A percentile compares a stretch with the other conserved stretches of the same genome.
phyloP scores from a whole-genome alignment of 2,113 vertebrate species.

The Morone saxatilis region DNA sequence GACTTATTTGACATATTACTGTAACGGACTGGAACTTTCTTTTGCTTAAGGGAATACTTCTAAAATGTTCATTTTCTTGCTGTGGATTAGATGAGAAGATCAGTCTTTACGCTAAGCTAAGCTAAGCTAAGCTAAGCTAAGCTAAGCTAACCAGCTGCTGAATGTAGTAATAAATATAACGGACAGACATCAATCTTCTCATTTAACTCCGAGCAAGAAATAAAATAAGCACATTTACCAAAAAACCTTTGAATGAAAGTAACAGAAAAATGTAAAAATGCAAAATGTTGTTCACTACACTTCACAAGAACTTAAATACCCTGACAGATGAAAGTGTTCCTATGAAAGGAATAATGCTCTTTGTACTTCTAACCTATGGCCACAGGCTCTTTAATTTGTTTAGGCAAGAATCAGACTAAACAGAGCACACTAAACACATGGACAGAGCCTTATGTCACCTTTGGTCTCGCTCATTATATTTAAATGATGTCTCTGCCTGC shows the following conservation, averaged over 20 bases:
- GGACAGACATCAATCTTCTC: not conserved
- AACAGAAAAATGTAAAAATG: not conserved
- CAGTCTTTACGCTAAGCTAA: not conserved
- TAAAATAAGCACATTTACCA: not conserved
- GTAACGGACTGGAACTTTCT: not conserved
- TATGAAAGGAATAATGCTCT: not conserved
- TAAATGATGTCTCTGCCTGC: not conserved
- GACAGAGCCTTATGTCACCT: not conserved
- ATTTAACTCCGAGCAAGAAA: no score
- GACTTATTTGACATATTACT: not conserved
- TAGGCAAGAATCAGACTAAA: constrained; percentile 2
- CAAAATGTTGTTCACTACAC: not conserved
- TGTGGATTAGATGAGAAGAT: not conserved
- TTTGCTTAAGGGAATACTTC: not conserved
- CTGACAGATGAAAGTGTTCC: not conserved
- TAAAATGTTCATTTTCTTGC: not conserved
- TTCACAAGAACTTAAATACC: not conserved
- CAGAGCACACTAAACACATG: not conserved
- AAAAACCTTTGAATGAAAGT: not conserved
- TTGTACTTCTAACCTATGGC: not conserved
- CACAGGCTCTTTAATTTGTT: not conserved
- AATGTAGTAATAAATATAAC: not conserved
- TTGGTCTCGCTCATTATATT: not conserved
- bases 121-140: not conserved
- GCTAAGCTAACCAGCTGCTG: not conserved